Conservation (phyloP, 2,888 invertebrate genomes). For the Tiphia femorata region DNA sequence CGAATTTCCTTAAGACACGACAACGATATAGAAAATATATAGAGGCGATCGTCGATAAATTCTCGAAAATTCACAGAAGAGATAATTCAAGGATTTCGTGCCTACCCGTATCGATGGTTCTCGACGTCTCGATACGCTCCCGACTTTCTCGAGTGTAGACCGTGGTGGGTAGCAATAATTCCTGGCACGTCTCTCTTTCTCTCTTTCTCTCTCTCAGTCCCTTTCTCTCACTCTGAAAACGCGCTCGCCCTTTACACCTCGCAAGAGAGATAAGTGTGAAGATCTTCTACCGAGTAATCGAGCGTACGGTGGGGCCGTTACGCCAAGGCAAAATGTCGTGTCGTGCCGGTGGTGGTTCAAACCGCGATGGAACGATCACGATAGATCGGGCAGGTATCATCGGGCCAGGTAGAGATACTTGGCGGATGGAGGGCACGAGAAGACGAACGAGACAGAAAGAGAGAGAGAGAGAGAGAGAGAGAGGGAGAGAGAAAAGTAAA, state of each 20-base stretch:
- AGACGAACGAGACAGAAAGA: constrained; percentile 14
- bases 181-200: too few relatives aligned
- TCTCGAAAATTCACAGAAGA: too few relatives aligned
- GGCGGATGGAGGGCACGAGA: constrained; percentile 15
- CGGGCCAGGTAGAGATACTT: constrained; percentile 45
- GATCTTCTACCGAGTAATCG: constrained; percentile 16
- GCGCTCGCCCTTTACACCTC: constrained; percentile 6
- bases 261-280: constrained; percentile 17
- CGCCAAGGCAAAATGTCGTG: constrained; percentile 16
- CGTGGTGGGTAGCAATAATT: neutral
- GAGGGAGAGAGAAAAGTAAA: constrained; percentile 25
- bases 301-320: constrained; percentile 7
- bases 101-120: too few relatives aligned
- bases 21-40: too few relatives aligned
- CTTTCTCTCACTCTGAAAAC: too few relatives aligned
- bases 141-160: too few relatives aligned
- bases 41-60: too few relatives aligned
- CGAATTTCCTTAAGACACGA: too few relatives aligned
- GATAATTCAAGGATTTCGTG: too few relatives aligned
- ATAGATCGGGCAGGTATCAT: constrained; percentile 34
- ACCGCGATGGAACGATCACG: constrained; percentile 38
- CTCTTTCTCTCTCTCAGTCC: too few relatives aligned
- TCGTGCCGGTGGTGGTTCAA: constrained; percentile 16
- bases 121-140: too few relatives aligned
- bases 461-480: constrained; percentile 13